A percentile compares a stretch with the other conserved stretches of the same genome.
phyloP scores from a whole-genome alignment of 2,888 invertebrate species.

The Lasioglossum leucozonium region DNA sequence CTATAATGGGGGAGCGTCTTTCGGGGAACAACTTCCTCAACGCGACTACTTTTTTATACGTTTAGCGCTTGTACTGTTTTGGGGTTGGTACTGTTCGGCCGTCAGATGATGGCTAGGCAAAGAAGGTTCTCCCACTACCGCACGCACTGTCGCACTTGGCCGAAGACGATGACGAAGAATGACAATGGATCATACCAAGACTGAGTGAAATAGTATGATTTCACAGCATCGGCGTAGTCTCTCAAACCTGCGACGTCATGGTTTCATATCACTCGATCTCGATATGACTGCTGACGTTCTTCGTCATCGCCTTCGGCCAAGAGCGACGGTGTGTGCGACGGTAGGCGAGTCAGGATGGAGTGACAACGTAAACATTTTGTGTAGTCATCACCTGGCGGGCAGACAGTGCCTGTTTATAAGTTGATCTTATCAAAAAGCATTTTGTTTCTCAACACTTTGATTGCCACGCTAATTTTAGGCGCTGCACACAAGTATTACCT shows the following conservation, averaged over 20 bases:
- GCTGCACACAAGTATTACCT: too few relatives aligned
- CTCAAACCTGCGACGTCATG: background rate
- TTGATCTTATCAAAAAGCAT: background rate
- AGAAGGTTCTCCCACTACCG: background rate
- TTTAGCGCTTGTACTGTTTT: background rate
- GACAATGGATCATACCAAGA: background rate
- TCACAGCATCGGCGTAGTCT: background rate
- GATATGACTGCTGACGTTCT: too few relatives aligned
- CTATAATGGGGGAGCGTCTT: conserved; percentile 38
- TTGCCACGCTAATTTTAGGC: too few relatives aligned
- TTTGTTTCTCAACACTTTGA: background rate
- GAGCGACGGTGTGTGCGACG: too few relatives aligned
- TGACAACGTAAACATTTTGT: too few relatives aligned
- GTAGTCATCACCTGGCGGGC: too few relatives aligned
- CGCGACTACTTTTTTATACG: background rate
- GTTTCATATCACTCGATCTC: background rate
- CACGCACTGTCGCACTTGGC: background rate
- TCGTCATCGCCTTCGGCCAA: too few relatives aligned
- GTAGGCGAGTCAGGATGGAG: too few relatives aligned
- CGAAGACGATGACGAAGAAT: background rate
- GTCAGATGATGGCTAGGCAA: background rate
- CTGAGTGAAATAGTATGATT: background rate
- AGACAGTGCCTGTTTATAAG: background rate
- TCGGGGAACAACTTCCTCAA: conserved; percentile 31
- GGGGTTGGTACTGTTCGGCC: background rate